Evolutionary conservation across 2,888 invertebrate species (phyloP), one percentile per base, ranked within the genome.

Genomic region (Apotomis turbidana): DNA sequence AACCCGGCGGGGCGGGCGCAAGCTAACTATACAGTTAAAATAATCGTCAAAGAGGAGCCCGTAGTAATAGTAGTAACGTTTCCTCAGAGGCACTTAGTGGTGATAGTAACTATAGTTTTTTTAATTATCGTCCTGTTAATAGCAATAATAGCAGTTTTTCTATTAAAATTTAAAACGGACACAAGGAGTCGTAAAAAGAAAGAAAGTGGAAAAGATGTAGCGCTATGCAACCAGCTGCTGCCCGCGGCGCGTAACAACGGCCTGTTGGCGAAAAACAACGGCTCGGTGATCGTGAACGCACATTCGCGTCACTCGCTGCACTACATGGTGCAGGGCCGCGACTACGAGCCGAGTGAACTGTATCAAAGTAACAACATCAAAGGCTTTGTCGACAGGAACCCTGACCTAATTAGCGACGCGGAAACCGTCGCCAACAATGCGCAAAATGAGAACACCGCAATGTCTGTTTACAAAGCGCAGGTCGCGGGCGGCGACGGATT

Each of bases 1-100:
- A 98, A 98, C 85, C 95, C 96, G 13, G 98, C 98, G 0, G 98
- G 98, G 12, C 95, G 94, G 72, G 94, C 96, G 0, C 95, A 95
- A 77, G 96, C 96, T 73, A 98, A 98, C 87, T 97, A 97, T 79
- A 97, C 98, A 1, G 94, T 98, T 77, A 94, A 95, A 76, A 95
- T 97, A 62, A 94, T 97, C 76, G 94, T 96, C 69, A 96, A 96
- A 84, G 96, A 96, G 81, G 96, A 96, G 74, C 96, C 96, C 12
- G 94, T 95, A 38, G 95, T 95, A 8, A 95, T 95, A 72, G 95
- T 95, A 77, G 95, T 95, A 51, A 94, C 95, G 62, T 95, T 96
- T 87, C 95, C 96, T 0, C 94, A 95, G 75, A 95, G 96, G 85
- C 96, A 96, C 80, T 93, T 96, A 84, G 94, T 96, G 75, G 95